Base-by-base conservation (phyloP, 2,888 invertebrate species). In the Agrenia bidenticulata region DNA sequence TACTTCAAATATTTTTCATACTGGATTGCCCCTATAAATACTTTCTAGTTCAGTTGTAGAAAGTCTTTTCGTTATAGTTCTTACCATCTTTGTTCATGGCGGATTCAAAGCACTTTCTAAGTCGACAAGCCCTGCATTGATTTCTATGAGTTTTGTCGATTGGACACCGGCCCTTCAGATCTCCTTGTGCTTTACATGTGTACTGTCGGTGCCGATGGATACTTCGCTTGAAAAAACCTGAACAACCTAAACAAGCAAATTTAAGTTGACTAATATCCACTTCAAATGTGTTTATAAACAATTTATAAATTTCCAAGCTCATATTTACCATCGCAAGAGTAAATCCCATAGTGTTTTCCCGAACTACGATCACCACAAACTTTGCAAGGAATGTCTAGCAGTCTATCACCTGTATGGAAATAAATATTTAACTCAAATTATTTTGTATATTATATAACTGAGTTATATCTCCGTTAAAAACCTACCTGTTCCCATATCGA, bases 311-410 rank as follows among this genome's bases (percentile, higher is more conserved):
- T 45, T 15, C 45, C 4, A 15, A 17, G 4, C 4, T 45, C n/a
- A 26, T 64, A 79, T 84, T 87, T 83, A 94, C 98, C 98, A 84
- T 99, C 98, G 80, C 98, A 99, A 79, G 96, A 95, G 83, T 96
- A 99, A 79, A 99, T 98, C 76, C 98, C 98, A 83, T 99, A 99
- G 83, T 99, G 98, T 83, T 98, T 99, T 66, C 99, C 98, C 15
- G 97, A 97, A 78, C 96, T 97, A 79, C 98, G 87, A 82, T 99
- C 98, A 65, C 96, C 96, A 79, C 98, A 99, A 69, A 99, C 99
- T 82, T 95, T 94, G 83, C 99, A 99, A 19, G 96, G 95, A 79
- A 99, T 96, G 82, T 99, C 98, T 79, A 98, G 87, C 77, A 99
- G 87, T 78, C 98, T 90, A 82, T 98, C 95, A 26, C 75, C 75